Base-by-base conservation (phyloP, 2,113 vertebrate genomes). In the Tor tambroides region DNA sequence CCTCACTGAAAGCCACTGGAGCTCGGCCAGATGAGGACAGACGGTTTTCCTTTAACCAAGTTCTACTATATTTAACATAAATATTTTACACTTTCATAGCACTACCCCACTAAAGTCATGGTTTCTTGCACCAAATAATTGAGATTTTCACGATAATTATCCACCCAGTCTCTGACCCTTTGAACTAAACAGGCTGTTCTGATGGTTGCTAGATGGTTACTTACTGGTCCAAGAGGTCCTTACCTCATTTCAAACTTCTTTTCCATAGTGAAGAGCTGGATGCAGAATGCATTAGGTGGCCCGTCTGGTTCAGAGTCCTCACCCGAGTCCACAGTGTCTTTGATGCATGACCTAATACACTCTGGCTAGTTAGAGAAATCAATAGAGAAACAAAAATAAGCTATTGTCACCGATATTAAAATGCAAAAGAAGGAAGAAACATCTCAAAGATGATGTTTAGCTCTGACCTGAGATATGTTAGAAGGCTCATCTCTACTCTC, bases 241-340 rank as follows among this genome's bases (percentile, higher is more conserved):
- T 3, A 94, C 98, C 98, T 96, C n/a, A 90, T 94, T 91, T 97
- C 96, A 4, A 96, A 86, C 17, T 93, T 91, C 91, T 96, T 95
- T 86, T 97, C 92, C 0, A 98, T 95, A 85, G 93, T 92, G n/a
- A 99, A 95, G 19, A 96, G 85, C 89, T 94, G 94, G 90, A 99
- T 95, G 69, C 94, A 89, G 92, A 99, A 97, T 0, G 92, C 95
- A 4, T 93, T 93, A 32, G 92, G 78, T 77, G 88, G 56, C 49
- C 92, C 89, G 79, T 79, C 38, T 63, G 15, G 6, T 17, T 74
- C 9, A 9, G 49, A 10, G 21, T 76, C 75, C 3, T 30, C 23
- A n/a, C 35, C 2, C 69, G 23, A 71, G 23, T 6, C 19, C 38
- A 59, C 14, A 0, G 59, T 6, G 0, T 89, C 83, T 80, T 30